phyloP scores from a whole-genome alignment of 1,140 invertebrate species.

The Drosophila suzukii region DNA sequence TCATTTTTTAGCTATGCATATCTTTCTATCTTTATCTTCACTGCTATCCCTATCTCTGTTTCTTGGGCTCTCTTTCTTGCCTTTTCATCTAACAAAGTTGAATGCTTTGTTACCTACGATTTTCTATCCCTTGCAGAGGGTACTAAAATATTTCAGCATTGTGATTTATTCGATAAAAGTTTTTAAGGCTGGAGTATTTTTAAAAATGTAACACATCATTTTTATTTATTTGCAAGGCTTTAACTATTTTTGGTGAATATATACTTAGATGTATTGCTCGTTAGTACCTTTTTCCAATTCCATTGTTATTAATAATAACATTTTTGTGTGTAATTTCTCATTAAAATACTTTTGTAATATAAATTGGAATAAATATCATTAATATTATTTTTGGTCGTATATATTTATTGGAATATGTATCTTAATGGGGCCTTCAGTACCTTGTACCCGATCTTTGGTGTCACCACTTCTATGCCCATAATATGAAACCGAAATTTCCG shows the following conservation, averaged over 20 bases:
- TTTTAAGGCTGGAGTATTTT: too few species aligned
- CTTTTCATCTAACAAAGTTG: slow-evolving; percentile 16
- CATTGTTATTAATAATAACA: neutral
- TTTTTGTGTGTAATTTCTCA: too few species aligned
- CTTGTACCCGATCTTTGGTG: slow-evolving; percentile 7
- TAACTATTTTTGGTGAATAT: too few species aligned
- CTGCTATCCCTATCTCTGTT: neutral
- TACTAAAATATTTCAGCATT: neutral
- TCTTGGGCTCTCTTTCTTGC: neutral
- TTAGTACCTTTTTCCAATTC: too few species aligned
- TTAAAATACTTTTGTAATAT: too few species aligned
- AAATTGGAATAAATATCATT: too few species aligned
- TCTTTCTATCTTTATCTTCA: slow-evolving; percentile 29
- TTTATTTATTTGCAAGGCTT: too few species aligned
- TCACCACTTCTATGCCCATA: slow-evolving; percentile 27
- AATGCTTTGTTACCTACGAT: slow-evolving; percentile 18
- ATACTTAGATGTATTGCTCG: too few species aligned
- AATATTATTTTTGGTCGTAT: too few species aligned
- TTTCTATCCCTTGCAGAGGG: slow-evolving; percentile 10
- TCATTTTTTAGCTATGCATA: slow-evolving; percentile 52
- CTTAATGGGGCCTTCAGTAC: neutral
- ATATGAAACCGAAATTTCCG: slow-evolving; percentile 25
- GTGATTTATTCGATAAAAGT: slow-evolving; percentile 15
- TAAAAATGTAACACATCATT: too few species aligned
- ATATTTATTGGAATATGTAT: neutral